These are phyloP conservation scores for Calypte anna DNA, from an alignment of 2,113 vertebrate species.

Conservation along the genomic window DNA sequence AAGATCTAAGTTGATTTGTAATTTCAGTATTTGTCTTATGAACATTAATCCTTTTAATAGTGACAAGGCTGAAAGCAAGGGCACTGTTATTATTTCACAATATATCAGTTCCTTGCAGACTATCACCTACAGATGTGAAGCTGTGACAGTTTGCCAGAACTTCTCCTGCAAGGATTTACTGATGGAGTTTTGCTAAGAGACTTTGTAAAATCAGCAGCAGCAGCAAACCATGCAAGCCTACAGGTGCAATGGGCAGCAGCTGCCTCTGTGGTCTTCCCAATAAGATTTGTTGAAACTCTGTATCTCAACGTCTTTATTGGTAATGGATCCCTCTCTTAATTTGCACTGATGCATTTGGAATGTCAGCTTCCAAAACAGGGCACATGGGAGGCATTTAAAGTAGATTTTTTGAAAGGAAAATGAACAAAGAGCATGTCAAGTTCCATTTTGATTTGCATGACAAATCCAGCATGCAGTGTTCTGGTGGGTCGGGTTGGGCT, in stretches of 20 bases:
- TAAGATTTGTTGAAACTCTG: slow-evolving; percentile 46
- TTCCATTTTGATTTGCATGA: slow-evolving; percentile 76
- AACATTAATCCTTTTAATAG: neutral
- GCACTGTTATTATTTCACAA: neutral
- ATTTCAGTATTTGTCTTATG: neutral
- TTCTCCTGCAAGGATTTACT: neutral
- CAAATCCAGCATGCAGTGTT: slow-evolving; percentile 68
- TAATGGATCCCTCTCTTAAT: slow-evolving; percentile 64
- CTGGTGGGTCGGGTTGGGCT: slow-evolving; percentile 57
- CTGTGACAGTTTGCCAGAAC: neutral
- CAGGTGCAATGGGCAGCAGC: slow-evolving; percentile 10
- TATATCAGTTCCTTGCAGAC: neutral
- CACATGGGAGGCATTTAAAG: slow-evolving; percentile 75
- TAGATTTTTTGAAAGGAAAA: slow-evolving; percentile 71
- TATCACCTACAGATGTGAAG: neutral
- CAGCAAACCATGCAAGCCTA: neutral
- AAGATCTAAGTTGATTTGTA: neutral
- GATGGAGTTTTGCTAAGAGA: neutral
- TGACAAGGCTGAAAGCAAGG: neutral
- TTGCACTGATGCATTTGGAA: slow-evolving; percentile 70
- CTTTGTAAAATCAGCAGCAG: neutral
- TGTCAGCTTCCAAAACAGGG: slow-evolving; percentile 70
- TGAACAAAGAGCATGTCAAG: slow-evolving; percentile 75
- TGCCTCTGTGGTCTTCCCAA: slow-evolving; percentile 9
- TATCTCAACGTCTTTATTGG: slow-evolving; percentile 15